A percentile compares a stretch with the other conserved stretches of the same genome.
Evolutionary conservation across 2,113 vertebrate species (phyloP).

Genomic region (Ammospiza caudacuta): DNA sequence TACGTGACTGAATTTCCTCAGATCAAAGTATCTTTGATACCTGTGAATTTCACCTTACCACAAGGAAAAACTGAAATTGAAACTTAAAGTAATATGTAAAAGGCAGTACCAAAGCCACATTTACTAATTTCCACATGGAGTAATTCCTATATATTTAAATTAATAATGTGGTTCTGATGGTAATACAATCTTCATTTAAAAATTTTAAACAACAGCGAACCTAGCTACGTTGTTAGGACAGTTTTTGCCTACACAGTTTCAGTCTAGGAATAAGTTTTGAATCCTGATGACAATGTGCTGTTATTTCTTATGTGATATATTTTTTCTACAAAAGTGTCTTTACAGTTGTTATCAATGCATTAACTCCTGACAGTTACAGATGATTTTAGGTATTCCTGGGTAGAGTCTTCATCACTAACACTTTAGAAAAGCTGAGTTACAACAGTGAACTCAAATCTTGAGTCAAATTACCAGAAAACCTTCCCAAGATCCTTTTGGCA

Average conservation of each 20-base stretch:
- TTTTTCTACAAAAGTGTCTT: neutral
- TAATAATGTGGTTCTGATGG: neutral
- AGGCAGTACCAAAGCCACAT: neutral
- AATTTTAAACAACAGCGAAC: neutral
- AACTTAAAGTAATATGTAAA: neutral
- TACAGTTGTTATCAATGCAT: neutral
- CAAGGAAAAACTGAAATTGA: neutral
- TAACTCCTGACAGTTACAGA: neutral
- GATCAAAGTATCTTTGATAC: neutral
- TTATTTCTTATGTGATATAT: neutral
- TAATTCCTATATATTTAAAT: neutral
- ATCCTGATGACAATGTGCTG: neutral
- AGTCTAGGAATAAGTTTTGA: neutral
- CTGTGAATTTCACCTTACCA: neutral
- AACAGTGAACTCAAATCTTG: neutral
- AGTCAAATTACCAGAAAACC: neutral
- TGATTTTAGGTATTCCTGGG: neutral
- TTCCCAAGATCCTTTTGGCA: accelerated
- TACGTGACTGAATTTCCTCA: neutral
- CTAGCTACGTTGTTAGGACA: neutral
- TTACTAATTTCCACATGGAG: neutral
- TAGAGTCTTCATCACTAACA: neutral
- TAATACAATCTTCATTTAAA: neutral
- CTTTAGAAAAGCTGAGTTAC: neutral
- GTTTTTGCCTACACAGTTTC: neutral